phyloP scores from a whole-genome alignment of 2,797 vertebrate species.

The Taenioides sp. region DNA sequence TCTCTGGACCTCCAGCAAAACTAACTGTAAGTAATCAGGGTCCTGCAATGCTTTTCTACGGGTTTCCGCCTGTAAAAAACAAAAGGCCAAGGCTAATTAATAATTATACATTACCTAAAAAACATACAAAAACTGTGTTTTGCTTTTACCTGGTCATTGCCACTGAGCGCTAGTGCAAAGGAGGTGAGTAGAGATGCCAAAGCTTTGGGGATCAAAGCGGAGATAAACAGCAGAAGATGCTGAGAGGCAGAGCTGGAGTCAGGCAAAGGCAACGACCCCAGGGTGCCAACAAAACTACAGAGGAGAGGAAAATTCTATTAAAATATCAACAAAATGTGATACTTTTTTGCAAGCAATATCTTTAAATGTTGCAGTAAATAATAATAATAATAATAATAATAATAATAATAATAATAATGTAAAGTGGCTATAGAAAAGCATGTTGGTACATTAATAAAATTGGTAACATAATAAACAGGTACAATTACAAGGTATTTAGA shows the following conservation, averaged over 20 bases:
- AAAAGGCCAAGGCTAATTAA: neutral
- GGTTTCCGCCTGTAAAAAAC: conserved; percentile 21
- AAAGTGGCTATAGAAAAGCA: neutral
- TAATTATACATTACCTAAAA: neutral
- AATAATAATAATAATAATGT: too few species aligned
- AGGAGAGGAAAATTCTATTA: neutral
- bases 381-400: too few species aligned
- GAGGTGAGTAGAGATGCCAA: conserved; percentile 73
- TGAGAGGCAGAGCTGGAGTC: conserved; percentile 59
- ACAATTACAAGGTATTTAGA: too few species aligned
- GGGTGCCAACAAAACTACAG: conserved; percentile 61
- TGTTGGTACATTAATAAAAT: neutral
- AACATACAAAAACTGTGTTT: neutral
- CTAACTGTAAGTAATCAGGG: conserved; percentile 47
- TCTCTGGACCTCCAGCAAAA: conserved; percentile 70
- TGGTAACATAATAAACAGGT: neutral
- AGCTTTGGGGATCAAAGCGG: conserved; percentile 74
- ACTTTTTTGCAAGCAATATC: neutral
- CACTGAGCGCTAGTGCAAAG: conserved; percentile 66
- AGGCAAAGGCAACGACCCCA: conserved; percentile 61
- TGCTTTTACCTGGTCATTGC: conserved; percentile 51
- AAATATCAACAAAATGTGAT: neutral
- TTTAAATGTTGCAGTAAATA: too few species aligned
- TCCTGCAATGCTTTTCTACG: conserved; percentile 37
- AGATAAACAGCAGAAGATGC: conserved; percentile 75